Base-by-base conservation (phyloP, 2,797 vertebrate species). In the Avahi laniger region DNA sequence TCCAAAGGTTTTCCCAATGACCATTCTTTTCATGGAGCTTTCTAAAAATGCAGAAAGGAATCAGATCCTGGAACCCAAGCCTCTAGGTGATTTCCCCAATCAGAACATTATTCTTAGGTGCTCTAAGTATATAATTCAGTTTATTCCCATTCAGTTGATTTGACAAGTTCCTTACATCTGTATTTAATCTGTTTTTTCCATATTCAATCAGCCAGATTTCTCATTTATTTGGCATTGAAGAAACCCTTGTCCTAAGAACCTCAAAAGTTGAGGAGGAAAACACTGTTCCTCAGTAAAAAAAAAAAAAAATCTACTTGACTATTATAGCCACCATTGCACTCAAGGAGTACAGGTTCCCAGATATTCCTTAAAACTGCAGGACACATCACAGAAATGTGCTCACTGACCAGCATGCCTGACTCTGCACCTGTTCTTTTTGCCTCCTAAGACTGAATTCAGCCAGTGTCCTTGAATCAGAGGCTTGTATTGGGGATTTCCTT, bases 1-100 rank as follows among this genome's bases (percentile, higher is more conserved):
- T 82, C 72, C 95, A 96, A 96, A 93, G 95, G 96, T 97, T 90
- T 97, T 97, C 93, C 86, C 89, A 95, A 33, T 97, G 94, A 98
- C 93, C 78, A 87, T 97, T 91, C 81, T 90, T 94, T 91, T 65
- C 81, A 89, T 48, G 28, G 63, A 90, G 59, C 73, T 94, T 96
- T 96, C 97, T 97, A 97, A 97, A 97, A 97, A 92, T 97, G 70
- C 93, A 97, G 46, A 83, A 85, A 82, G 81, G 17, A 82, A 63
- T 93, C 97, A 98, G 50, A 54, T 79, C 24, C 76, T 38, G 76
- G 50, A n/a, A 79, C 50, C 13, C 35, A 38, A 54, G 50, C 13
- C 0, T 54, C 13, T 17, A 38, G n/a, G 76, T 57, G 50, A 54
- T 79, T 38, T 28, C 50, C 30, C 5, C 67, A 81, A 41, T 69